phyloP scores from a whole-genome alignment of 2,888 invertebrate genomes.

The Brachypterus glaber region DNA sequence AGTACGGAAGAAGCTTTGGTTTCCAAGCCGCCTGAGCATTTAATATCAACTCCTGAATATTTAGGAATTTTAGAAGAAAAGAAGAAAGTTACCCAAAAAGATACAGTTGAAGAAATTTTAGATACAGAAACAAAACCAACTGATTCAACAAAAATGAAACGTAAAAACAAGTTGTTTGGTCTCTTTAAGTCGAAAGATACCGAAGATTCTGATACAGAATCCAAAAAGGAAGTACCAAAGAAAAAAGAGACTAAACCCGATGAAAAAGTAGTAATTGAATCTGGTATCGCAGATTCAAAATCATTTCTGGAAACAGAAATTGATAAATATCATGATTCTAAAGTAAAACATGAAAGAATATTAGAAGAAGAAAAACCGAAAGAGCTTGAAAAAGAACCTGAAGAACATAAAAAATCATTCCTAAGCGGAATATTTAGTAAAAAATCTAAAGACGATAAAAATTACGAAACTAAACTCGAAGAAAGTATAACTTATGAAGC shows the following conservation, averaged over 20 bases:
- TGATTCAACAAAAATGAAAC: constrained; percentile 27
- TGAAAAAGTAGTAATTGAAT: constrained; percentile 8
- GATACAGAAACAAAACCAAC: constrained; percentile 16
- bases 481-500: constrained; percentile 4
- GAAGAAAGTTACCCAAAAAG: no score
- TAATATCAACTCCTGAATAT: constrained; percentile 13
- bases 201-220: constrained; percentile 32
- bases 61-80: constrained; percentile 12
- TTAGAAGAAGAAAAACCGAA: constrained; percentile 4
- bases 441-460: constrained; percentile 7
- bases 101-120: constrained; percentile 30
- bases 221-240: constrained; percentile 30
- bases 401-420: background rate
- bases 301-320: constrained; percentile 1
- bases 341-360: constrained; percentile 19
- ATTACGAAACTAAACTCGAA: background rate
- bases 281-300: no score
- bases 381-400: background rate
- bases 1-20: no score
- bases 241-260: constrained; percentile 20
- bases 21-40: constrained; percentile 18
- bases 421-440: constrained; percentile 7
- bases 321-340: no score
- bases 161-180: constrained; percentile 32
- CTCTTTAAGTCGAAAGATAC: constrained; percentile 33